Evolutionary conservation across 2,797 vertebrate genomes (phyloP), one percentile per base, ranked within the genome.

Genomic region (Hapalemur alaotrensis): DNA sequence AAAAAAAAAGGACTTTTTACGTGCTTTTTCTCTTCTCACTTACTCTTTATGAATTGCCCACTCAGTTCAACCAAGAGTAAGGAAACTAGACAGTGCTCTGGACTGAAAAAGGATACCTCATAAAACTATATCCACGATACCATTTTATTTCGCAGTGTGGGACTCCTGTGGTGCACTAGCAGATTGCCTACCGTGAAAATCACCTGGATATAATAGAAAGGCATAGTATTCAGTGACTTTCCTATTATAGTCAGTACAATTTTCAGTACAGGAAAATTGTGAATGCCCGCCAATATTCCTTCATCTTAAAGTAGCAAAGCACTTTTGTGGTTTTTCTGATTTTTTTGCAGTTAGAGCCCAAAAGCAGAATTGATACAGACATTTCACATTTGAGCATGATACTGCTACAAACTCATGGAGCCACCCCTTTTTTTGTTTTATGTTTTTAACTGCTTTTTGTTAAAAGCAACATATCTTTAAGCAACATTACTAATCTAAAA

Each of bases 191-290:
- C 93, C 96, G 96, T 43, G 95, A 91, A 95, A 96, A 95, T 90
- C 92, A 95, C 93, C 95, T 88, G 50, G 88, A 38, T 85, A 4
- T 95, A 93, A 93, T 95, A 92, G 89, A 96, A 97, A 93, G 93
- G 35, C 93, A 28, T 63, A 50, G 89, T 91, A 89, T 82, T 95
- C 97, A 75, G 17, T 80, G 90, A 52, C 87, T 96, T 91, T 46
- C 67, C 38, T 83, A 32, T 90, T 93, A 89, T 25, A 91, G 43
- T 88, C 92, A 89, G 12, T n/a, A 84, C 88, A 72, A 80, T 95
- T 97, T 95, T 94, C 87, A 41, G 85, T 1, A 35, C 69, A 83
- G 63, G 85, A 82, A 50, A 89, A 69, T 95, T 43, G 69, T 75
- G 20, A 91, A 50, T 61, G 32, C 54, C 67, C 43, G 43, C 82